Conservation (phyloP, 1,140 invertebrate species). For the Drosophila guanche region DNA sequence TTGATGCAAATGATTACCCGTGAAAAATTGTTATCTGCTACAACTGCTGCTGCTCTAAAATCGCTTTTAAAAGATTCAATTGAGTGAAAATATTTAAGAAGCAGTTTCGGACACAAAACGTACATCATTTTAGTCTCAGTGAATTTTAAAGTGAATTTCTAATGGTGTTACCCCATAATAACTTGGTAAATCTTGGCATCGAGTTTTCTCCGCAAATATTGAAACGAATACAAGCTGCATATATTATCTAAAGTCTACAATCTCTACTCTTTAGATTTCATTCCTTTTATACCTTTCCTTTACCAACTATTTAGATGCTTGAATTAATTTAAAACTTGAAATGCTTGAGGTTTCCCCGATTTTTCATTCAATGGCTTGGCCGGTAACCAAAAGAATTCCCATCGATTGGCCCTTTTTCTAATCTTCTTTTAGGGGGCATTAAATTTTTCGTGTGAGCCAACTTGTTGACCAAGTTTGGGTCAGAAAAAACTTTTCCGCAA, state of each 20-base stretch:
- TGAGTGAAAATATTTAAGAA: constrained; percentile 32
- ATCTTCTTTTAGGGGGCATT: constrained; percentile 33
- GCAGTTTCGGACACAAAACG: constrained; percentile 22
- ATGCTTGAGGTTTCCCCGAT: constrained; percentile 23
- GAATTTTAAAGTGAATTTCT: constrained; percentile 17
- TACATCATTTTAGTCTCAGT: constrained; percentile 14
- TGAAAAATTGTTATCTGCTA: constrained; percentile 54
- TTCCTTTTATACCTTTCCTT: constrained; percentile 15
- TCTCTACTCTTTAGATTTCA: background rate
- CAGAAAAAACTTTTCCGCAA: constrained; percentile 39
- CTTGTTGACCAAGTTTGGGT: constrained; percentile 67
- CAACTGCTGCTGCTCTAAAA: constrained; percentile 9
- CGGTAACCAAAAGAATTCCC: constrained; percentile 21
- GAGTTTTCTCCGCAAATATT: too few species aligned
- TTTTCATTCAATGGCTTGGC: constrained; percentile 4
- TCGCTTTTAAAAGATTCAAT: constrained; percentile 18
- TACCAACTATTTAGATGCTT: constrained; percentile 5
- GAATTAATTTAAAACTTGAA: constrained; percentile 45
- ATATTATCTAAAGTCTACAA: too few species aligned
- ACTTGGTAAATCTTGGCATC: too few species aligned
- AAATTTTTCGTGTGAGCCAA: constrained; percentile 53
- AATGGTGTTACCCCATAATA: too few species aligned
- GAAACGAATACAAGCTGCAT: too few species aligned
- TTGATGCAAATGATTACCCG: constrained; percentile 63
- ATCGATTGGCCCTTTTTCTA: constrained; percentile 1